phyloP scores from a whole-genome alignment of 2,113 vertebrate species.

The Lontra canadensis region DNA sequence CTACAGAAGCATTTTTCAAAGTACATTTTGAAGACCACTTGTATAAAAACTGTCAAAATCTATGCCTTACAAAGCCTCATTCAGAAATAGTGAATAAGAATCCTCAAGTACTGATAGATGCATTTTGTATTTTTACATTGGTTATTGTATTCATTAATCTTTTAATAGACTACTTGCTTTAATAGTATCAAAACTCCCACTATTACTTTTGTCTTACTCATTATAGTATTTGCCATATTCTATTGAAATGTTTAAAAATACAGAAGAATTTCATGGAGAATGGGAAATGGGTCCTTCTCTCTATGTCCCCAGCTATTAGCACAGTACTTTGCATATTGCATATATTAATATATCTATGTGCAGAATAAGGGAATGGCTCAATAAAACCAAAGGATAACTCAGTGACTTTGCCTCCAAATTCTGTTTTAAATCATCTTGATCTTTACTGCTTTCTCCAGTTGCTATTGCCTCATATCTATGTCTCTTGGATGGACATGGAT shows the following conservation, averaged over 20 bases:
- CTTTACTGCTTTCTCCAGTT: background rate
- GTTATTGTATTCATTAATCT: background rate
- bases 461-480: background rate
- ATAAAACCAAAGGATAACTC: background rate
- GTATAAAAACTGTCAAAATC: background rate
- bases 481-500: background rate
- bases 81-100: background rate
- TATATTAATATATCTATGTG: background rate
- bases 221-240: background rate
- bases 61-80: background rate
- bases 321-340: background rate
- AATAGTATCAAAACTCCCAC: background rate
- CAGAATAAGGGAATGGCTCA: background rate
- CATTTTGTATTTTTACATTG: background rate
- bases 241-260: background rate
- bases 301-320: background rate
- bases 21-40: background rate
- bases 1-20: background rate
- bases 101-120: background rate
- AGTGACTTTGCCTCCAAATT: background rate
- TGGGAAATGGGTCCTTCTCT: background rate
- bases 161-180: background rate
- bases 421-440: background rate
- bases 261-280: background rate
- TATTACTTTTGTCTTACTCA: background rate